Conservation (phyloP, 2,888 invertebrate species). For the Galerucella calmariensis region DNA sequence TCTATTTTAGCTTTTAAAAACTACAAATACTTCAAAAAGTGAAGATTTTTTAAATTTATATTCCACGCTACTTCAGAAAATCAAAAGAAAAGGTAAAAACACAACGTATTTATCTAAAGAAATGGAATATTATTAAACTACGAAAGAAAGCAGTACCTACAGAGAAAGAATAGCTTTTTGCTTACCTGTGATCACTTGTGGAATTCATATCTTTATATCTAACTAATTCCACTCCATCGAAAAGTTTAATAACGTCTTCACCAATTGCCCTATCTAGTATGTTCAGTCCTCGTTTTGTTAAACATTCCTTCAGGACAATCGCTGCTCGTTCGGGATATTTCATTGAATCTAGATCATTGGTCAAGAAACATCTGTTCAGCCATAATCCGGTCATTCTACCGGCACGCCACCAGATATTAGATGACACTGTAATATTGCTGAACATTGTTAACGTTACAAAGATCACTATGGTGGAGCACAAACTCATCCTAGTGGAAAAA, state of each 20-base stretch:
- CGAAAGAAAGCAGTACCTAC: too few relatives aligned
- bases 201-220: conserved; percentile 63
- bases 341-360: conserved; percentile 29
- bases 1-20: too few relatives aligned
- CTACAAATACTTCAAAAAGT: too few relatives aligned
- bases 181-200: conserved; percentile 51
- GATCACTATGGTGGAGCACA: conserved; percentile 30
- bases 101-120: too few relatives aligned
- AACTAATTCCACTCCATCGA: conserved; percentile 73
- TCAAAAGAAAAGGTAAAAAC: too few relatives aligned
- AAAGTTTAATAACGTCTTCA: conserved; percentile 72
- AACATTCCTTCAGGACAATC: conserved; percentile 59
- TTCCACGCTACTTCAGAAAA: too few relatives aligned
- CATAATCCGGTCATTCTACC: conserved; percentile 51
- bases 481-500: conserved; percentile 38
- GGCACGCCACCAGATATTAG: conserved; percentile 47
- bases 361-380: conserved; percentile 49
- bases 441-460: conserved; percentile 30
- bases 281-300: conserved; percentile 68
- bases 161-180: neutral
- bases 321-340: conserved; percentile 41
- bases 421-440: conserved; percentile 30
- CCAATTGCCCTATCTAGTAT: conserved; percentile 72
- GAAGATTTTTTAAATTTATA: too few relatives aligned
- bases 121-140: too few relatives aligned